Evolutionary conservation across 2,888 invertebrate species (phyloP), one percentile per base, ranked within the genome.

Genomic region (Tanypteryx hageni): DNA sequence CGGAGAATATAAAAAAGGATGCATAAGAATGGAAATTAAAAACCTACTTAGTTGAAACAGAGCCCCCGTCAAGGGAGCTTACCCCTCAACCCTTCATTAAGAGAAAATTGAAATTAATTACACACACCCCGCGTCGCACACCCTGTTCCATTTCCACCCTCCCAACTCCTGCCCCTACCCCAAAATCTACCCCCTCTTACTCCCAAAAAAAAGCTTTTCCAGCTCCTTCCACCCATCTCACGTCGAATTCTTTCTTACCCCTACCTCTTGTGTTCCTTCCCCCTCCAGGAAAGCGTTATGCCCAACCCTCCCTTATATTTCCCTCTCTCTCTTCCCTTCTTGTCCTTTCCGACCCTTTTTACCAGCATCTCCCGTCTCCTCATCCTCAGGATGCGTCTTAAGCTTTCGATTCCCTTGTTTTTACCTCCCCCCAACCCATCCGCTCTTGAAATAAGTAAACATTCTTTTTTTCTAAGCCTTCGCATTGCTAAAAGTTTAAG

Each of bases 21-120:
- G 64, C 44, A 89, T 89, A 89, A 89, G 89, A 89, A 89, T 89
- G 89, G 89, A 89, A 89, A 89, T 89, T 89, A 89, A 89, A 89
- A 89, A 89, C 89, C 64, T 89, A 89, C 89, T 89, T 89, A 89
- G 89, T 89, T 89, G 89, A 89, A 89, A 89, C 89, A 89, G 89
- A 89, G 44, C 89, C 89, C 89, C 64, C 89, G 89, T 89, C 89
- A 89, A 89, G 89, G 89, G 68, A 64, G 89, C 89, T 89, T 89
- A 89, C 89, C 89, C 89, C 89, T 89, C 89, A 89, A 64, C 89
- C 89, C 89, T 89, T 89, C 89, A 89, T 89, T 89, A 89, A 89
- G 89, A 89, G 89, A 89, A 89, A 89, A 89, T 89, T 89, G 89
- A 89, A 89, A 89, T 89, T 89, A 89, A 89, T 89, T 89, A 89